These are phyloP conservation scores for Mya arenaria DNA, from an alignment of 1,140 invertebrate genomes.

Conservation along the genomic window DNA sequence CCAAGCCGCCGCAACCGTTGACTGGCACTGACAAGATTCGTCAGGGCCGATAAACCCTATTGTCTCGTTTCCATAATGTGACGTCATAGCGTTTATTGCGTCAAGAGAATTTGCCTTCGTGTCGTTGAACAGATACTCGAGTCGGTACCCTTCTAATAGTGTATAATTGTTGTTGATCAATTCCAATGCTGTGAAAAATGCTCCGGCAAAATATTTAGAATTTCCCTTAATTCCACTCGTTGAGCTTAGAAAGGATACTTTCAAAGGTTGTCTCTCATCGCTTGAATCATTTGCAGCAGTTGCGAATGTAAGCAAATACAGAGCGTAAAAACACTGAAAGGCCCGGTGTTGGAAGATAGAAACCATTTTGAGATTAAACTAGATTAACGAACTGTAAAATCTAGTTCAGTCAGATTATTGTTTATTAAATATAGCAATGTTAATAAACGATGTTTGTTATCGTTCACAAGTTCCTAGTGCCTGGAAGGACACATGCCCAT, in stretches of 20 bases:
- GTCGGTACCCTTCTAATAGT: slow-evolving; percentile 88
- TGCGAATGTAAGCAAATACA: no score
- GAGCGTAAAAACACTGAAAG: no score
- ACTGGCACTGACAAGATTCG: slow-evolving; percentile 94
- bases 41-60: slow-evolving; percentile 97
- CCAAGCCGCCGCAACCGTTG: slow-evolving; percentile 93
- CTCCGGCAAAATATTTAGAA: slow-evolving; percentile 84
- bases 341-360: no score
- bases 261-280: slow-evolving; percentile 19
- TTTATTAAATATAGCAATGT: no score
- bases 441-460: no score
- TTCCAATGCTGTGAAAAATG: slow-evolving; percentile 89
- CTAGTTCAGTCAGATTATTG: no score
- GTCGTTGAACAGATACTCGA: slow-evolving; percentile 92
- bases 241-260: slow-evolving; percentile 31
- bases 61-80: slow-evolving; percentile 85
- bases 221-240: background rate
- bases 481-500: no score
- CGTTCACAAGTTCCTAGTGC: no score
- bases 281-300: no score
- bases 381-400: no score
- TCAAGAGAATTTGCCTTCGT: slow-evolving; percentile 94
- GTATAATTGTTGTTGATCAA: slow-evolving; percentile 90
- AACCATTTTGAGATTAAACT: no score
- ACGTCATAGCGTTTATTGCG: slow-evolving; percentile 56